These are phyloP conservation scores for Abrostola triplasia DNA, from an alignment of 2,888 invertebrate genomes.

Conservation along the genomic window DNA sequence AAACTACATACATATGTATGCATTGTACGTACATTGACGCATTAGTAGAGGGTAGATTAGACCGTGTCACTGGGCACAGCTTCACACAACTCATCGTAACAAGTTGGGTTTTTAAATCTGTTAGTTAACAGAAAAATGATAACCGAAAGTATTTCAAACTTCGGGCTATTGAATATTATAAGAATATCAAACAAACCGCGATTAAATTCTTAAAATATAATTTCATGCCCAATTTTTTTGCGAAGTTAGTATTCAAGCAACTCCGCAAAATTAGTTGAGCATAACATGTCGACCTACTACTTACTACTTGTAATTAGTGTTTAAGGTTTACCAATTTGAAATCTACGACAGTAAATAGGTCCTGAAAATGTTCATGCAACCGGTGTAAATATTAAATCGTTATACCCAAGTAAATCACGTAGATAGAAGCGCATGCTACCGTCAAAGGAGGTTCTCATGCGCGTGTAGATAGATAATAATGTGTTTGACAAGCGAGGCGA, in stretches of 20 bases:
- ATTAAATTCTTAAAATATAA: too few species aligned
- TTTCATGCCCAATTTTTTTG: too few species aligned
- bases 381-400: slow-evolving; percentile 36
- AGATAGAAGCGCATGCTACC: slow-evolving; percentile 29
- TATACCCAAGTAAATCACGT: slow-evolving; percentile 28
- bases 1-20: slow-evolving; percentile 21
- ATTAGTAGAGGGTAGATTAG: background rate
- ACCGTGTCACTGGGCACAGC: slow-evolving; percentile 2
- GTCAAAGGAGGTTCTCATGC: slow-evolving; percentile 38
- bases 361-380: slow-evolving; percentile 12
- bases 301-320: too few species aligned
- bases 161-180: too few species aligned
- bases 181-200: too few species aligned
- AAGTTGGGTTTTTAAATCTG: too few species aligned
- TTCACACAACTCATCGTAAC: background rate
- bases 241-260: too few species aligned
- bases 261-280: too few species aligned
- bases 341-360: slow-evolving; percentile 4
- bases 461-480: slow-evolving; percentile 45
- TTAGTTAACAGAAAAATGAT: background rate
- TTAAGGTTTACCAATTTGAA: too few species aligned
- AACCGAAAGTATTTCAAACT: background rate
- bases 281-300: too few species aligned
- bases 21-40: background rate
- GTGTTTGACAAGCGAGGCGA: slow-evolving; percentile 51